Evolutionary conservation across 1,140 invertebrate species (phyloP).

Genomic region (Calosoma granatense): DNA sequence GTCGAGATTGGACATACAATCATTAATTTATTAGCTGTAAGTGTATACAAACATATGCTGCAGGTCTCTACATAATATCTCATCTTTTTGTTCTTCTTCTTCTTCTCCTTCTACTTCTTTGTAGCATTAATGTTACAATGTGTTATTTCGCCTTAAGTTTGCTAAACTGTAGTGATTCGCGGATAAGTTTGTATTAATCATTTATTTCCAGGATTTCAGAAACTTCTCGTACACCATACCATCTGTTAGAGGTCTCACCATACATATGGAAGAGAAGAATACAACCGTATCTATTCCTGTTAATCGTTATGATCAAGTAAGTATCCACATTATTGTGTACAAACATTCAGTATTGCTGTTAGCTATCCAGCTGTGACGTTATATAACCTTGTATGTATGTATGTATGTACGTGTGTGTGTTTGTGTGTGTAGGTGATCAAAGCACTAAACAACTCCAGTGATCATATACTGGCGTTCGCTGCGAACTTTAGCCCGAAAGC

Average conservation of each 20-base stretch:
- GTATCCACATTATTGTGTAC: conserved; percentile 26
- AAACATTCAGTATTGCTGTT: background rate
- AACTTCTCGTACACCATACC: conserved; percentile 79
- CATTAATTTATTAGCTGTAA: conserved; percentile 72
- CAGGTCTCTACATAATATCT: no score
- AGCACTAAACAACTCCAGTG: conserved; percentile 72
- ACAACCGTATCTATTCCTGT: conserved; percentile 69
- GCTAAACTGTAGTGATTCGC: no score
- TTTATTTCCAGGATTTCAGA: conserved; percentile 62
- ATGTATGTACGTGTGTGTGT: no score
- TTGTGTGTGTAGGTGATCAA: conserved; percentile 50
- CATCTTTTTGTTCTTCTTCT: no score
- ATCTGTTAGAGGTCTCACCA: conserved; percentile 62
- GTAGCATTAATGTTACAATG: no score
- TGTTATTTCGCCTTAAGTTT: no score
- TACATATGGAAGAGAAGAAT: conserved; percentile 77
- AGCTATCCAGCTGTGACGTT: no score
- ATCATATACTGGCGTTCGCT: conserved; percentile 76
- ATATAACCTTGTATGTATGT: no score
- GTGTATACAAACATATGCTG: conserved; percentile 26
- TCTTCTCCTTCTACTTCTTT: no score
- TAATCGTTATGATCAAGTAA: conserved; percentile 75
- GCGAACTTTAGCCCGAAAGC: conserved; percentile 70
- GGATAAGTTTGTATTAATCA: no score
- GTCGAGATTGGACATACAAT: conserved; percentile 85